Conservation (phyloP, 2,888 invertebrate species). For the Pachymerium ferrugineum region DNA sequence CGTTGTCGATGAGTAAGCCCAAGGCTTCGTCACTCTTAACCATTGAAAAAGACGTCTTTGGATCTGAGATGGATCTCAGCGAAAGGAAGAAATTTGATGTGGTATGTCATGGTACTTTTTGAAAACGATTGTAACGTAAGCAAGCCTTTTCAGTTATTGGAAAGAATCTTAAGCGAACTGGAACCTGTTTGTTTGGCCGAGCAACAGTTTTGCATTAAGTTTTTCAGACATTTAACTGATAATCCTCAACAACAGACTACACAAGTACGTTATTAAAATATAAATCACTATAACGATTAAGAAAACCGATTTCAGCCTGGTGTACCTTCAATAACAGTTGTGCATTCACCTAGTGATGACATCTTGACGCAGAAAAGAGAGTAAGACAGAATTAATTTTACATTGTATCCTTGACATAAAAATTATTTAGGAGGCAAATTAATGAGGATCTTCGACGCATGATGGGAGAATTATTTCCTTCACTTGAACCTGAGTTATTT, state of each 20-base stretch:
- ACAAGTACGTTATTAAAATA: no score
- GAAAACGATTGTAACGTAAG: no score
- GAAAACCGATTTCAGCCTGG: neutral
- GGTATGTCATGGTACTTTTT: constrained; percentile 38
- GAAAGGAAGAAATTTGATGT: constrained; percentile 50
- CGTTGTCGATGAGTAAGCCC: constrained; percentile 35
- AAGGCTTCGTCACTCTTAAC: constrained; percentile 49
- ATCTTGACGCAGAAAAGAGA: neutral
- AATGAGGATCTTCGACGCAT: constrained; percentile 54
- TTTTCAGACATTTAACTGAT: constrained; percentile 72
- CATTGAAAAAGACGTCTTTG: constrained; percentile 61
- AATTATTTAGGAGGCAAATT: constrained; percentile 46
- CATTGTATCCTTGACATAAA: no score
- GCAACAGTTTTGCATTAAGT: constrained; percentile 87
- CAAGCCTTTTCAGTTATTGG: constrained; percentile 56
- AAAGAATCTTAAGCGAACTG: constrained; percentile 78
- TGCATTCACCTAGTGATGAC: neutral
- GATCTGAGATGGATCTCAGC: constrained; percentile 57
- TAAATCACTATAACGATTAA: neutral
- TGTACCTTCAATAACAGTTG: neutral
- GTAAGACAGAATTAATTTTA: neutral
- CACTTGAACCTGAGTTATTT: constrained; percentile 77
- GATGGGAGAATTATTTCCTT: constrained; percentile 83
- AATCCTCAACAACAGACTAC: neutral
- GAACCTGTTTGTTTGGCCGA: constrained; percentile 89